Percentiles rank a stretch among this genome's conserved stretches.
These are phyloP conservation scores for Drosophila biarmipes DNA, from an alignment of 1,140 invertebrate genomes.

Conservation along the genomic window DNA sequence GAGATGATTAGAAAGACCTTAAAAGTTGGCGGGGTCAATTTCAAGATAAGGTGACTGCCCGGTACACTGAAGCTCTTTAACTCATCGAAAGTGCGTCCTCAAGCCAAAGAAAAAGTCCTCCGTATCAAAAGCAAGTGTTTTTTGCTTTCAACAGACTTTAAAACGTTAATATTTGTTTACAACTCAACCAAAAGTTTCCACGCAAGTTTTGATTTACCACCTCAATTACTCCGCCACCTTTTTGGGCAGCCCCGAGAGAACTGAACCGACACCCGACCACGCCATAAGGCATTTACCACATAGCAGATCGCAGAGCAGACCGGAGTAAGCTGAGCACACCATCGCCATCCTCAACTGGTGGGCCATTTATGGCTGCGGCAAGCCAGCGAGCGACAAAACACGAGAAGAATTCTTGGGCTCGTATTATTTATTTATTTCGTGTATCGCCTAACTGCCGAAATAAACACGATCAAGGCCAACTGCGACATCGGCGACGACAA, in stretches of 20 bases:
- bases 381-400: conserved; percentile 54
- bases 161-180: conserved; percentile 36
- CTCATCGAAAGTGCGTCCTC: background rate
- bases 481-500: conserved; percentile 30
- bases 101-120: background rate
- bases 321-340: conserved; percentile 33
- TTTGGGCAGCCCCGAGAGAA: conserved; percentile 34
- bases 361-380: conserved; percentile 68
- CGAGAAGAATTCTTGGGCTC: conserved; percentile 67
- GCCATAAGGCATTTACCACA: conserved; percentile 22
- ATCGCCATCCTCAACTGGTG: conserved; percentile 32
- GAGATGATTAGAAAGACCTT: conserved; percentile 9
- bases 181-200: conserved; percentile 28
- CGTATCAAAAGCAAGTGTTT: conserved; percentile 1
- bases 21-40: conserved; percentile 2
- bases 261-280: conserved; percentile 29
- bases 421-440: conserved; percentile 69
- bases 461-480: conserved; percentile 74
- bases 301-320: background rate
- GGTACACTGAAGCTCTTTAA: background rate
- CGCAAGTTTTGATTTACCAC: conserved; percentile 41
- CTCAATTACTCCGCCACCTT: conserved; percentile 41
- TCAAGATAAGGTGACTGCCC: conserved; percentile 2
- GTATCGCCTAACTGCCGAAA: conserved; percentile 67
- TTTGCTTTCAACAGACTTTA: background rate